Percentiles rank a stretch among this genome's conserved stretches.
Evolutionary conservation across 1,140 invertebrate species (phyloP).

Genomic region (Chymomyza costata): DNA sequence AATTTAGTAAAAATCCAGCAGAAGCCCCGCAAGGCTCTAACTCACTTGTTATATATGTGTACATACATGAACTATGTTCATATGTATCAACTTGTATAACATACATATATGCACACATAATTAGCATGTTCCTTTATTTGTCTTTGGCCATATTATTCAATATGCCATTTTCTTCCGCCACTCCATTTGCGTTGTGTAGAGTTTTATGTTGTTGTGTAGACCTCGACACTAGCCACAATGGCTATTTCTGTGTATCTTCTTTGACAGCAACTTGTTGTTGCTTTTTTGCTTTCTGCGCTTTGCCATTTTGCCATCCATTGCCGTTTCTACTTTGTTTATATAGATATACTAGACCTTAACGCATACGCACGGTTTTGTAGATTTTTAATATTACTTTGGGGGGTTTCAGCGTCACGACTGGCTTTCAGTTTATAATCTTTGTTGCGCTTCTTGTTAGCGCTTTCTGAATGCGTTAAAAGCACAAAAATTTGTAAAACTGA

Average conservation of each 20-base stretch:
- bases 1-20: constrained; percentile 33
- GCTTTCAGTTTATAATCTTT: constrained; percentile 1
- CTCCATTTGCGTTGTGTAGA: constrained; percentile 44
- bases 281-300: constrained; percentile 42
- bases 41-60: too few species aligned
- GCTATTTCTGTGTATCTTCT: constrained; percentile 51
- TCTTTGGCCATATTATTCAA: too few species aligned
- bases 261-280: constrained; percentile 63
- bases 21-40: constrained; percentile 44
- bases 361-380: too few species aligned
- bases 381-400: constrained; percentile 42
- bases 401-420: constrained; percentile 43
- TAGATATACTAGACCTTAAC: too few species aligned
- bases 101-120: neutral
- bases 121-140: constrained; percentile 10
- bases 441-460: constrained; percentile 13
- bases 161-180: constrained; percentile 39
- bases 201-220: constrained; percentile 21
- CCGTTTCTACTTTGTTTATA: constrained; percentile 13
- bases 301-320: constrained; percentile 30
- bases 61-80: too few species aligned
- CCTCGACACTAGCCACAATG: constrained; percentile 28
- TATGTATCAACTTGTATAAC: too few species aligned
- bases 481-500: constrained; percentile 23
- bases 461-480: constrained; percentile 9